Evolutionary conservation across 2,888 invertebrate species (phyloP).

Genomic region (Leptarthrus brevirostris): DNA sequence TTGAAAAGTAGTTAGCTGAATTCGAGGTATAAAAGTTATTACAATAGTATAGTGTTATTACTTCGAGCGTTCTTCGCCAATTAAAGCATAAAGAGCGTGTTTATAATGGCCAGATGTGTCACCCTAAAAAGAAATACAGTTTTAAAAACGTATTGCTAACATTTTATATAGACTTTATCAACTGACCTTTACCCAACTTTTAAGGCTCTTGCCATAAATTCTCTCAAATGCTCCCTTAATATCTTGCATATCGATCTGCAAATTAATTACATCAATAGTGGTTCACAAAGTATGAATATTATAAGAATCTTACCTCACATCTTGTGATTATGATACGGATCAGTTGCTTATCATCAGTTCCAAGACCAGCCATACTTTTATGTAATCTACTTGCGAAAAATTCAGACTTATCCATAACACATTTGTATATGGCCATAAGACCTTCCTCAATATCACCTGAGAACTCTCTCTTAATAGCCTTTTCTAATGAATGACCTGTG

Average conservation of each 20-base stretch:
- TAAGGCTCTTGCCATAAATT: constrained; percentile 80
- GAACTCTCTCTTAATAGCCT: constrained; percentile 85
- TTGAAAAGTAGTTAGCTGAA: neutral
- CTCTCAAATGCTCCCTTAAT: constrained; percentile 83
- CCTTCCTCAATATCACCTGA: constrained; percentile 85
- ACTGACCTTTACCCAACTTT: constrained; percentile 83
- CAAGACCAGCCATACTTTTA: constrained; percentile 89
- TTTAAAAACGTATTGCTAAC: neutral
- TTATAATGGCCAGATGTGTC: constrained; percentile 90
- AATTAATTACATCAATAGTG: neutral
- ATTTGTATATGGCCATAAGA: constrained; percentile 82
- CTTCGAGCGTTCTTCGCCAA: constrained; percentile 68
- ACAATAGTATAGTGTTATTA: constrained; percentile 58
- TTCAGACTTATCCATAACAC: constrained; percentile 80
- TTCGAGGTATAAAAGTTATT: neutral
- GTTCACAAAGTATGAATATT: neutral
- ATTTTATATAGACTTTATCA: no score
- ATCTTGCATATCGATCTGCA: constrained; percentile 81
- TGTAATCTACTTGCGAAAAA: constrained; percentile 90
- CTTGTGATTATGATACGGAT: constrained; percentile 87
- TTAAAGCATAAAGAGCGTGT: constrained; percentile 80
- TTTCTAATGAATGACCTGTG: constrained; percentile 83
- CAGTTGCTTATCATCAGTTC: constrained; percentile 87
- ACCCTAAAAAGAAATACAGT: constrained; percentile 71
- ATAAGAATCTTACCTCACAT: constrained; percentile 69